phyloP scores from a whole-genome alignment of 2,113 vertebrate species.

The Gallinago media region DNA sequence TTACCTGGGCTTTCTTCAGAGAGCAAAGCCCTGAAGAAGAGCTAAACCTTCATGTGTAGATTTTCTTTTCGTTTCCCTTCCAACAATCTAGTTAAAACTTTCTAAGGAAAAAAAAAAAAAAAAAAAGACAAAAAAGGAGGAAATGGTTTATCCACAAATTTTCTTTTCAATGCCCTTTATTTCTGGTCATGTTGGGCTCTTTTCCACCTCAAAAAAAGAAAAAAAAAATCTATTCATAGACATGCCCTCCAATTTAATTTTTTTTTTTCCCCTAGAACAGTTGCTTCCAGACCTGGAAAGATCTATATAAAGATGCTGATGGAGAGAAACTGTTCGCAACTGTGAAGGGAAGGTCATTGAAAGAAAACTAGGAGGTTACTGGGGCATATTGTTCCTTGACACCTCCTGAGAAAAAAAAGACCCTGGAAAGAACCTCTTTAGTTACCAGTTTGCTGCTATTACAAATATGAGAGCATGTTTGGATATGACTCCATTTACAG shows the following conservation, averaged over 20 bases:
- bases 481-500: background rate
- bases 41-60: background rate
- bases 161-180: background rate
- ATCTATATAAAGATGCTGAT: conserved; percentile 38
- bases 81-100: background rate
- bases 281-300: background rate
- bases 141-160: background rate
- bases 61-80: background rate
- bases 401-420: conserved; percentile 25
- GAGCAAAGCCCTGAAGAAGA: background rate
- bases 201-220: background rate
- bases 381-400: conserved; percentile 55
- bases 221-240: conserved; percentile 10
- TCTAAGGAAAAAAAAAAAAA: background rate
- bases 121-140: background rate
- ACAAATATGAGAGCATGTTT: background rate
- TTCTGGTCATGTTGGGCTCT: background rate
- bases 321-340: conserved; percentile 26
- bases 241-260: background rate
- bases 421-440: background rate
- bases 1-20: background rate
- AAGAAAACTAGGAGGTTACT: conserved; percentile 38
- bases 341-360: conserved; percentile 40
- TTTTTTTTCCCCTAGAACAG: background rate
- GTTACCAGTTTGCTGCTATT: background rate